Conservation (phyloP, 2,888 invertebrate species). For the Tipula vernalis region DNA sequence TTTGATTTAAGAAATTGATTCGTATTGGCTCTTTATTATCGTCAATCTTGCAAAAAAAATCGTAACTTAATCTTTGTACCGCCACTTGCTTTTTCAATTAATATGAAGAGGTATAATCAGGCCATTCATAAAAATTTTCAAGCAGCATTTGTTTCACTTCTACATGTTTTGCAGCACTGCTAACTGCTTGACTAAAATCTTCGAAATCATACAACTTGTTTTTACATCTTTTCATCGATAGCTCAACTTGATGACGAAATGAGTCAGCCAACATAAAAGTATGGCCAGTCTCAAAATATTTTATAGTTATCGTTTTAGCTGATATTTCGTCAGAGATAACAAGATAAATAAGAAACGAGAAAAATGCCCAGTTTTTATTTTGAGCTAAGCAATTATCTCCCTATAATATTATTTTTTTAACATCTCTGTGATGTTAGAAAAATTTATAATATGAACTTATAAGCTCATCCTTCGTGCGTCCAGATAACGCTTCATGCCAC, state of each 20-base stretch:
- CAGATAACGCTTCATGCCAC: too few species aligned
- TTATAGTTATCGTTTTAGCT: too few species aligned
- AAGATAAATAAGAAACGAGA: too few species aligned
- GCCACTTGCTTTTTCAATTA: neutral
- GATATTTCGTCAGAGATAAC: too few species aligned
- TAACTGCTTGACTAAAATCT: too few species aligned
- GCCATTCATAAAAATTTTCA: neutral
- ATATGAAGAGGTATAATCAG: neutral
- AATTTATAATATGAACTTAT: neutral
- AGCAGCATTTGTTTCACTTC: too few species aligned
- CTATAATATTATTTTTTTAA: neutral
- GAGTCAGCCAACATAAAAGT: neutral
- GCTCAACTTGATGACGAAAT: neutral
- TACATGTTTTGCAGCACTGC: too few species aligned
- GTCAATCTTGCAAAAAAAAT: neutral
- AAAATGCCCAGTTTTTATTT: too few species aligned
- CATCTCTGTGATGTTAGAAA: neutral
- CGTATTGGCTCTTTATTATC: neutral
- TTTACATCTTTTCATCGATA: neutral
- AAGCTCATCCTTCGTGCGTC: too few species aligned
- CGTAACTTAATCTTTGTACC: neutral
- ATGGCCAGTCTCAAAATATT: too few species aligned
- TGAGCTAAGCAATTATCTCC: neutral
- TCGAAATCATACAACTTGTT: neutral
- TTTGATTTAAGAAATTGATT: too few species aligned